Percentiles rank a stretch among this genome's conserved stretches.
Conservation (phyloP, 1,140 invertebrate species). For the Brachionus rubens region DNA sequence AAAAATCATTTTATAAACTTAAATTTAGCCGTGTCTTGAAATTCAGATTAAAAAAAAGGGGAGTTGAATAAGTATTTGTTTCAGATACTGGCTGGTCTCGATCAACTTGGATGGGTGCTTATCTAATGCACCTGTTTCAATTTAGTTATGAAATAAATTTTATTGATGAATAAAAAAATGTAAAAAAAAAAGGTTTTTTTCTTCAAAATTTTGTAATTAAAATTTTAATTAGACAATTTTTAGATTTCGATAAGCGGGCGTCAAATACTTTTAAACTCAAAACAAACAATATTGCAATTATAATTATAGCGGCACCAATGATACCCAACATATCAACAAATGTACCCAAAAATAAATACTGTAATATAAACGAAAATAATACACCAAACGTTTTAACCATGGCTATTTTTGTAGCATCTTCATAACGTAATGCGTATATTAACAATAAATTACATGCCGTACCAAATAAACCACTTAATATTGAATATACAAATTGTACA, state of each 20-base stretch:
- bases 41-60: no score
- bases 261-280: constrained; percentile 26
- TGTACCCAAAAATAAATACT: constrained; percentile 40
- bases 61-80: no score
- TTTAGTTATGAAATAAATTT: no score
- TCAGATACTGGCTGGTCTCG: no score
- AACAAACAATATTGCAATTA: constrained; percentile 5
- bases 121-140: no score
- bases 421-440: constrained; percentile 3
- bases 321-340: background rate
- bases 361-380: constrained; percentile 41
- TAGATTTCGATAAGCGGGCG: background rate
- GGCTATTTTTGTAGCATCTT: constrained; percentile 31
- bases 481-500: background rate
- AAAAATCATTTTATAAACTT: no score
- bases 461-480: background rate
- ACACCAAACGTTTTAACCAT: constrained; percentile 28
- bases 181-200: background rate
- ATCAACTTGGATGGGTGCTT: no score
- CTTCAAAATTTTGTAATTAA: background rate
- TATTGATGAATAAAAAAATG: no score
- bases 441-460: background rate
- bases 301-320: constrained; percentile 8
- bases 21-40: no score
- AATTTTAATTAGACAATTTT: background rate